Evolutionary conservation across 2,113 vertebrate genomes (phyloP), one percentile per base, ranked within the genome.

Genomic region (Ranitomeya imitator): DNA sequence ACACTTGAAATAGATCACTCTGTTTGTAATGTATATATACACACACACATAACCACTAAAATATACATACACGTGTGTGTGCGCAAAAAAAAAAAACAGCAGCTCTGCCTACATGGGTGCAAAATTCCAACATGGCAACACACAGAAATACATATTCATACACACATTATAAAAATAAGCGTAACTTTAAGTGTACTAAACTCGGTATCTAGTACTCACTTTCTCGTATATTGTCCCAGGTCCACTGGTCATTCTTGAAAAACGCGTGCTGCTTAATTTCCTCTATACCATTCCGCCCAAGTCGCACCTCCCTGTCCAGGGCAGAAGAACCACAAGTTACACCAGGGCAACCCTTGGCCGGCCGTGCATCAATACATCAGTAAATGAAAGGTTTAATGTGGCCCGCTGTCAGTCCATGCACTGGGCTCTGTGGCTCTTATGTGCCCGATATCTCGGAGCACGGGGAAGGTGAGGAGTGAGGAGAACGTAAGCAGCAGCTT

Each of bases 171-270:
- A 31, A 31, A 31, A 31, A 31, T 31, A 31, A 31, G 26, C 1
- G 26, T 31, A 31, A 31, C 26, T n/a, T n/a, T 31, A 31, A 31
- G 26, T 31, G 26, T 31, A 31, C 26, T 31, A 31, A 31, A 31
- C 26, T 31, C 26, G 16, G 6, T 18, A 81, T 59, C 54, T 31
- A 37, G 69, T 51, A 78, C 97, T 97, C 92, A 99, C 98, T 97
- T 86, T 97, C 97, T 95, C 98, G 95, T 92, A 99, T 98, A 92
- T 96, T 99, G 93, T 97, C 96, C 92, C 99, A 99, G 85, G 97
- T 98, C 98, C 98, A 99, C 81, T 97, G 98, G 93, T 99, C 98
- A 31, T 98, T 99, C 93, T 95, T 97, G 94, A 99, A 99, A 93
- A 99, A 99, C 90, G 95, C 94, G 81, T 99, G 98, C 55, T 95